These are phyloP conservation scores for Phodopus roborovskii DNA, from an alignment of 2,113 vertebrate genomes.

Conservation along the genomic window DNA sequence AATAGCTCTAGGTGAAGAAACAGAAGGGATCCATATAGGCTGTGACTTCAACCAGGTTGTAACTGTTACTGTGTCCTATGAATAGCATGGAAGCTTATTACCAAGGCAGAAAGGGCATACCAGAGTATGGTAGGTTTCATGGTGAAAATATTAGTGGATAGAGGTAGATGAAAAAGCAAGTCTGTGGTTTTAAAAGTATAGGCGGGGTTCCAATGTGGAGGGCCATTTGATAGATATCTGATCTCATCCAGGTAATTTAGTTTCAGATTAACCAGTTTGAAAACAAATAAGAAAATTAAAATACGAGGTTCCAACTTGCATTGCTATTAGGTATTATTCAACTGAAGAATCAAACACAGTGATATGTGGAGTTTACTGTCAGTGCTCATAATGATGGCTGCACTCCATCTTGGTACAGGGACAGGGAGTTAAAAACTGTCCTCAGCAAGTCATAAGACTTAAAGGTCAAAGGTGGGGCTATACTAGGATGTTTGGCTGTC, in stretches of 20 bases:
- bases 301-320: background rate
- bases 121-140: constrained; percentile 16
- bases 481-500: too few species aligned
- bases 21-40: background rate
- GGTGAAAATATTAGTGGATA: background rate
- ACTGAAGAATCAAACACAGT: background rate
- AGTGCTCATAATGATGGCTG: too few species aligned
- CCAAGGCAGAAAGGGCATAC: background rate
- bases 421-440: too few species aligned
- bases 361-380: background rate
- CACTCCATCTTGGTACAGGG: too few species aligned
- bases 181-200: constrained; percentile 28
- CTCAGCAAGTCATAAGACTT: too few species aligned
- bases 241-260: background rate
- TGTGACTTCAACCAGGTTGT: constrained; percentile 1
- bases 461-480: too few species aligned
- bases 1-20: constrained; percentile 37
- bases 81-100: background rate
- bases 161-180: constrained; percentile 44
- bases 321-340: background rate
- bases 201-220: background rate
- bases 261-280: background rate
- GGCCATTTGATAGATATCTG: background rate
- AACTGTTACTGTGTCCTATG: background rate
- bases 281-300: constrained; percentile 15